phyloP scores from a whole-genome alignment of 2,888 invertebrate genomes.

The Cephus pygmeus region DNA sequence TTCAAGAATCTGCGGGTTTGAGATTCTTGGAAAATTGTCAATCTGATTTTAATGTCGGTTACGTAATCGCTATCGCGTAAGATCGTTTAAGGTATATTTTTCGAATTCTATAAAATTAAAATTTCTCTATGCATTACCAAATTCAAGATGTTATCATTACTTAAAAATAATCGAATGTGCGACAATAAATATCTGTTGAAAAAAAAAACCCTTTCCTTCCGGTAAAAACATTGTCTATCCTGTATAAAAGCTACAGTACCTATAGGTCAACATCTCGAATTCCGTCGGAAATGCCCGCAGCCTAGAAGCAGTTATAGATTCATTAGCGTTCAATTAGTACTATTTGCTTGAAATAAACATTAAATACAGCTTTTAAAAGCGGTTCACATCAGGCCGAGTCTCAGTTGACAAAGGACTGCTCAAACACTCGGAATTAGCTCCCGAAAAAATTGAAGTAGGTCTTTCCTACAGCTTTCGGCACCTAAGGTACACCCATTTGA shows the following conservation, averaged over 20 bases:
- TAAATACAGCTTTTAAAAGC: constrained; percentile 47
- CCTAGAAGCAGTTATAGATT: constrained; percentile 39
- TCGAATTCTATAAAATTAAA: no score
- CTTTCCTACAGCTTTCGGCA: background rate
- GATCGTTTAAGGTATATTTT: no score
- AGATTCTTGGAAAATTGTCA: no score
- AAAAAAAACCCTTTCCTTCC: background rate
- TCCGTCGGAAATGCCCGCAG: constrained; percentile 8
- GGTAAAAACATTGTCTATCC: background rate
- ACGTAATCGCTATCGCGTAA: no score
- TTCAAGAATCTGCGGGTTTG: no score
- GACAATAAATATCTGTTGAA: background rate
- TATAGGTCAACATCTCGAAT: background rate
- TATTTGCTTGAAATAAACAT: constrained; percentile 56
- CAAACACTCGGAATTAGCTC: constrained; percentile 46
- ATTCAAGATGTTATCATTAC: background rate
- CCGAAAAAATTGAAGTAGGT: constrained; percentile 23
- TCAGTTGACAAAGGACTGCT: constrained; percentile 55
- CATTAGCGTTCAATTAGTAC: constrained; percentile 64
- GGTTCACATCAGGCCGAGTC: constrained; percentile 31
- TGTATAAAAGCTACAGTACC: background rate
- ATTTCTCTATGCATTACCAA: no score
- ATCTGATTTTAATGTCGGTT: no score
- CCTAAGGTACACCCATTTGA: background rate
- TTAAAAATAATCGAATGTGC: background rate